Evolutionary conservation across 2,888 invertebrate species (phyloP).

Genomic region (Mesopsocus fuscifrons): DNA sequence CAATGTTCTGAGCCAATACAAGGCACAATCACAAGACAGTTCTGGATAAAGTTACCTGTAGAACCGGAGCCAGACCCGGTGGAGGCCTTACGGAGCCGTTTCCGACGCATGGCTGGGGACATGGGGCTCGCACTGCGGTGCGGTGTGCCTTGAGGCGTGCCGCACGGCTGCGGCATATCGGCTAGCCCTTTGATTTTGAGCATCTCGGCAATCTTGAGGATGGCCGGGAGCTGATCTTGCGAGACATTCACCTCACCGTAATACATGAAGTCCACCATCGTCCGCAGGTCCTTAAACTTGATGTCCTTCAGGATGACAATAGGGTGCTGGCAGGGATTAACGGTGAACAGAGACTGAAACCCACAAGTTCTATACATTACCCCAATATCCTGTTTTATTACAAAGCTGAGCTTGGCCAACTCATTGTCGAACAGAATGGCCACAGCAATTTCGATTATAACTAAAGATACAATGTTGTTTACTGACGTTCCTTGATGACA

Average conservation of each 20-base stretch:
- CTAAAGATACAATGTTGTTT: slow-evolving; percentile 7
- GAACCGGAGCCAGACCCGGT: slow-evolving; percentile 32
- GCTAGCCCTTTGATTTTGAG: slow-evolving; percentile 30
- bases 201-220: slow-evolving; percentile 24
- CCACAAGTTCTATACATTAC: too few species aligned
- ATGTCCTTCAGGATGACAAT: slow-evolving; percentile 82
- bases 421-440: too few species aligned
- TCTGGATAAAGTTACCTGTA: too few species aligned
- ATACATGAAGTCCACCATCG: slow-evolving; percentile 85
- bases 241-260: slow-evolving; percentile 84
- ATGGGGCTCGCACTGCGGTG: slow-evolving; percentile 28
- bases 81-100: slow-evolving; percentile 43
- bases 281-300: slow-evolving; percentile 63
- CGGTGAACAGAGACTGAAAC: slow-evolving; percentile 55
- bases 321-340: slow-evolving; percentile 75
- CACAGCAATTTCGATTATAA: neutral
- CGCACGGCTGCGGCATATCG: slow-evolving; percentile 55
- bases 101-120: slow-evolving; percentile 38
- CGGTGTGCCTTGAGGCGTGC: slow-evolving; percentile 17
- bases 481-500: too few species aligned
- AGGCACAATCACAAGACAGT: too few species aligned
- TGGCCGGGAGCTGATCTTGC: slow-evolving; percentile 59
- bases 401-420: neutral
- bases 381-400: slow-evolving; percentile 7
- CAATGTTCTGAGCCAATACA: too few species aligned